A percentile compares a stretch with the other conserved stretches of the same genome.
These are phyloP conservation scores for Spondyliosoma cantharus DNA, from an alignment of 2,797 vertebrate species.

Conservation along the genomic window DNA sequence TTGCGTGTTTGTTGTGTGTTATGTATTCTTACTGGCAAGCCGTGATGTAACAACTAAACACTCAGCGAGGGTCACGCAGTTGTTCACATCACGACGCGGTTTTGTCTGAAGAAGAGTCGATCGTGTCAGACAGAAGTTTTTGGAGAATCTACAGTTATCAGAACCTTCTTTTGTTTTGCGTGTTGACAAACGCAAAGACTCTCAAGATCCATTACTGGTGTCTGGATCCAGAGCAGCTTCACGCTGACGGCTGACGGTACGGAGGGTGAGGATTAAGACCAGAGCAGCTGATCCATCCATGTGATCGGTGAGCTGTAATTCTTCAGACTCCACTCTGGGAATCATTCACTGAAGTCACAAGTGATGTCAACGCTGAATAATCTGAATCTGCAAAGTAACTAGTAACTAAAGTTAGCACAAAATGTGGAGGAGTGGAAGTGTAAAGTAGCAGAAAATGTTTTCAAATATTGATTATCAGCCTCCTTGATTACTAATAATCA, in stretches of 20 bases:
- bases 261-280: not conserved
- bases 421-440: no score
- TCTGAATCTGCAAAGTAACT: no score
- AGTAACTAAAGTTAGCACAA: no score
- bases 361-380: no score
- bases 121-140: constrained; percentile 1
- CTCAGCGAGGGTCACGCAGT: not conserved
- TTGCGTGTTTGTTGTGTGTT: not conserved
- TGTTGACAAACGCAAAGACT: constrained; percentile 18
- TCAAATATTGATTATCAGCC: no score
- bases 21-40: not conserved
- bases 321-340: no score
- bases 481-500: no score
- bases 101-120: not conserved
- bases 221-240: not conserved
- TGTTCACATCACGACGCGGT: not conserved
- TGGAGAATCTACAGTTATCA: constrained; percentile 28
- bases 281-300: not conserved
- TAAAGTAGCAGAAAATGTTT: no score
- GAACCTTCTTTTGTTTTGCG: not conserved
- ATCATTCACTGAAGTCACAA: no score
- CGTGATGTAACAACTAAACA: not conserved
- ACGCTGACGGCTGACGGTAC: not conserved
- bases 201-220: not conserved
- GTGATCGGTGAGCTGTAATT: no score